phyloP scores from a whole-genome alignment of 2,113 vertebrate genomes.

The Lasiurus cinereus region DNA sequence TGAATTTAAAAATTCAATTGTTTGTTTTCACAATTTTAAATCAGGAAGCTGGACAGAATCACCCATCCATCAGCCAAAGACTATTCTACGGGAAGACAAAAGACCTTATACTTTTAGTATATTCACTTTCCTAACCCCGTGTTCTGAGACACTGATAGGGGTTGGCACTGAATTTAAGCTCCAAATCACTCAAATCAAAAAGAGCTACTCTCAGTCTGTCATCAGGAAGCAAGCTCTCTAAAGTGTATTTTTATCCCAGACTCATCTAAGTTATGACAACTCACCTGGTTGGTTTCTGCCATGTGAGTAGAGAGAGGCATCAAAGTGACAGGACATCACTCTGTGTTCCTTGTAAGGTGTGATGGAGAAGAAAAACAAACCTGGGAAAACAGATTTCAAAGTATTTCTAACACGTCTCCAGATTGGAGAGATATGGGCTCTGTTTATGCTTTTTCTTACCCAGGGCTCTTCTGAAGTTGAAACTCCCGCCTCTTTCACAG shows the following conservation, averaged over 20 bases:
- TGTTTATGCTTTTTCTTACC: background rate
- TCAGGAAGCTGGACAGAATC: background rate
- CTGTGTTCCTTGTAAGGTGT: background rate
- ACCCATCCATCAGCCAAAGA: slow-evolving; percentile 18
- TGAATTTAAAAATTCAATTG: background rate
- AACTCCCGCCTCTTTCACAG: background rate
- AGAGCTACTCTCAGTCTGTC: slow-evolving; percentile 69
- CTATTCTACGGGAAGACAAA: slow-evolving; percentile 13
- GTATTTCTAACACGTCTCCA: slow-evolving; percentile 20
- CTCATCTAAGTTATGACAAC: slow-evolving; percentile 69
- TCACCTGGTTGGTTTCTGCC: slow-evolving; percentile 77
- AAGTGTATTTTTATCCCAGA: slow-evolving; percentile 66
- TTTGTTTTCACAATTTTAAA: slow-evolving; percentile 50
- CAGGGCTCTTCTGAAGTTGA: background rate
- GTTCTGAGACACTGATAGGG: background rate
- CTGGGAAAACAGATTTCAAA: background rate
- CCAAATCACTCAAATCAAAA: slow-evolving; percentile 76
- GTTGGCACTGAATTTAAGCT: slow-evolving; percentile 69
- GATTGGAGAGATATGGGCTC: background rate
- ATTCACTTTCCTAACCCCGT: background rate
- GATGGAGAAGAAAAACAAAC: slow-evolving; percentile 41
- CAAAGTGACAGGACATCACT: slow-evolving; percentile 63
- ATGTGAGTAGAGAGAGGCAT: slow-evolving; percentile 59
- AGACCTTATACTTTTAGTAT: background rate
- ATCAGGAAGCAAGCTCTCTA: slow-evolving; percentile 72